Conservation (phyloP, 2,113 vertebrate species). For the Dissostichus mawsoni region DNA sequence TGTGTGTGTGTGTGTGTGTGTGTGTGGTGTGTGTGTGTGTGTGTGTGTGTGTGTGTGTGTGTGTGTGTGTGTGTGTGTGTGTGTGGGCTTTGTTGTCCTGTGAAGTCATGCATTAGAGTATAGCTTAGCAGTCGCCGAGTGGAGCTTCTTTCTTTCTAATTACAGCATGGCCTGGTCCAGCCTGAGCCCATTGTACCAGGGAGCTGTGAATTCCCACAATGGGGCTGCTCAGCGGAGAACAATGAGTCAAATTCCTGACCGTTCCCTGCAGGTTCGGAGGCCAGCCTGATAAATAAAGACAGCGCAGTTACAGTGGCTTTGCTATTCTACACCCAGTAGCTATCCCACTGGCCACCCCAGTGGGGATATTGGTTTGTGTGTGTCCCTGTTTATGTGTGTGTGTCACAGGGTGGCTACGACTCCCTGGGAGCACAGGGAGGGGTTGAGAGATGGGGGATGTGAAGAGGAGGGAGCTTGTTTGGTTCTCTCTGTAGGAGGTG, state of each 20-base stretch:
- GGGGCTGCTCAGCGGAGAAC: slow-evolving; percentile 78
- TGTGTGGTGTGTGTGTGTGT: slow-evolving; percentile 34
- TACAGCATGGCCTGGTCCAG: slow-evolving; percentile 69
- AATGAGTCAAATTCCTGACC: slow-evolving; percentile 81
- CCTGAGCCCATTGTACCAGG: slow-evolving; percentile 75
- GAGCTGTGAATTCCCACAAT: slow-evolving; percentile 81
- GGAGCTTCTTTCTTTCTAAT: slow-evolving; percentile 78
- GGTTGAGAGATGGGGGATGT: slow-evolving; percentile 64
- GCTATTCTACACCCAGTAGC: slow-evolving; percentile 76
- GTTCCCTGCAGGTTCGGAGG: slow-evolving; percentile 78
- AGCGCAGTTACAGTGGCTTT: slow-evolving; percentile 78
- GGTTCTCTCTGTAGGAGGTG: slow-evolving; percentile 63
- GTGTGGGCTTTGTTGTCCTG: slow-evolving; percentile 73
- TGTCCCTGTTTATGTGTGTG: slow-evolving; percentile 45
- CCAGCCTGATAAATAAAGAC: slow-evolving; percentile 68
- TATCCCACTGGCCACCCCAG: slow-evolving; percentile 75
- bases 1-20: slow-evolving; percentile 39
- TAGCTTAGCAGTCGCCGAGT: slow-evolving; percentile 68
- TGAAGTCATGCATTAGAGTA: slow-evolving; percentile 81
- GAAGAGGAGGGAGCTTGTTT: slow-evolving; percentile 58
- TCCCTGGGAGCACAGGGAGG: slow-evolving; percentile 73
- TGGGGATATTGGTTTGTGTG: slow-evolving; percentile 65
- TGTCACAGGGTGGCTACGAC: slow-evolving; percentile 58
- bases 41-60: slow-evolving; percentile 22
- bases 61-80: slow-evolving; percentile 33